Percentiles rank a stretch among this genome's conserved stretches.
These are phyloP conservation scores for Thelohanellus kitauei DNA, from an alignment of 30 jellyfish, hydroid and myxozoan genomes.

Conservation along the genomic window DNA sequence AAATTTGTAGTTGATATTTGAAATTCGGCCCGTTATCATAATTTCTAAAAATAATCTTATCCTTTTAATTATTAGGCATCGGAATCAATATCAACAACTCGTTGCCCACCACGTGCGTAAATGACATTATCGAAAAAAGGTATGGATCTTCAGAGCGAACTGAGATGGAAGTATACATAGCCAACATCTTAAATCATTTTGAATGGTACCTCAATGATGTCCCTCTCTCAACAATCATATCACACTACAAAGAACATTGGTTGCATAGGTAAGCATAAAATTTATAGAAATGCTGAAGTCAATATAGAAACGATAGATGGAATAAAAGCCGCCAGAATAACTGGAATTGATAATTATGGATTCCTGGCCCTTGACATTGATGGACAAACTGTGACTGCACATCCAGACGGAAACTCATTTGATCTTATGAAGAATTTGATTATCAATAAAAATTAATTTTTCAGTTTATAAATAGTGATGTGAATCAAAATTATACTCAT, in stretches of 20 bases:
- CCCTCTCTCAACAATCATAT: too few relatives aligned
- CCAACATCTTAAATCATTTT: too few relatives aligned
- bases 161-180: too few relatives aligned
- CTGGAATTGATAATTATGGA: constrained; percentile 38
- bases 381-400: constrained; percentile 16
- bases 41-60: neutral
- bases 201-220: too few relatives aligned
- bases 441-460: too few relatives aligned
- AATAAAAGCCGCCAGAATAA: constrained; percentile 13
- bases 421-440: constrained; percentile 60
- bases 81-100: constrained; percentile 36
- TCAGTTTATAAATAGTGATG: too few relatives aligned
- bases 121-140: constrained; percentile 19
- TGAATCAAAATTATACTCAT: too few relatives aligned
- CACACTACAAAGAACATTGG: constrained; percentile 46
- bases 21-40: neutral
- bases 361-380: constrained; percentile 12
- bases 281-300: constrained; percentile 4
- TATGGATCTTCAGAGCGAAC: too few relatives aligned
- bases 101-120: constrained; percentile 37
- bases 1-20: too few relatives aligned
- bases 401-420: constrained; percentile 82
- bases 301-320: constrained; percentile 8
- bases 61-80: constrained; percentile 8
- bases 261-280: constrained; percentile 26